Base-by-base conservation (phyloP, 2,888 invertebrate genomes). In the Amphiduros pacificus region DNA sequence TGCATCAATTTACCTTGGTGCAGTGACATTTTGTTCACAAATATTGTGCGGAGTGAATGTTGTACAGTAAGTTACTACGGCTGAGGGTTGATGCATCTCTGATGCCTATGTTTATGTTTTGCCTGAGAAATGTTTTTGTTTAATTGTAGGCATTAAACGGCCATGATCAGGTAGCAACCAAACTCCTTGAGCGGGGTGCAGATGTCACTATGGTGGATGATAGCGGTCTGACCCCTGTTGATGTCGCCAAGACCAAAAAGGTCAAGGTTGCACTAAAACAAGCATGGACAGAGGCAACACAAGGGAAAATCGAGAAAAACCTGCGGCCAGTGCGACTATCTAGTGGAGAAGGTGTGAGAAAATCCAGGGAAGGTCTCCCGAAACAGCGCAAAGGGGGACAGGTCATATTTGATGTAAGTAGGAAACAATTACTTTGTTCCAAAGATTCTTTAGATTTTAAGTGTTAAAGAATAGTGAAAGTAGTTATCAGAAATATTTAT, bases 331-430 rank as follows among this genome's bases (percentile, higher is more conserved):
- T 62, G 31, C 36, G 62, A 2, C 48, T 49, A 2, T 55, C 61
- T 1, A 55, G 61, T 49, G 29, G 52, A 17, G 27, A 11, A 31
- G 44, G 54, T n/a, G 17, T 5, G n/a, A 20, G 49, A 41, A 27
- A 32, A 28, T 31, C 44, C 6, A 11, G 22, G 22, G 52, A 54
- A 32, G 32, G 32, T 2, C 17, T 40, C 32, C n/a, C 52, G 6
- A 68, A 26, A 22, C 32, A 65, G 40, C 71, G 66, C 50, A 65
- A 40, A 49, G 58, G 64, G 24, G 67, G 67, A 20, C 77, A 77
- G 64, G 77, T 78, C 14, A 74, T 77, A 20, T 77, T 77, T 73
- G 77, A 77, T 65, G 78, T 77, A 68, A 74, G 74, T 69, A 27
- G 31, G 36, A 36, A 36, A 17, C 17, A 11, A n/a, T n/a, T n/a